A percentile compares a stretch with the other conserved stretches of the same genome.
These are phyloP conservation scores for Echiichthys vipera DNA, from an alignment of 2,797 vertebrate species.

Conservation along the genomic window DNA sequence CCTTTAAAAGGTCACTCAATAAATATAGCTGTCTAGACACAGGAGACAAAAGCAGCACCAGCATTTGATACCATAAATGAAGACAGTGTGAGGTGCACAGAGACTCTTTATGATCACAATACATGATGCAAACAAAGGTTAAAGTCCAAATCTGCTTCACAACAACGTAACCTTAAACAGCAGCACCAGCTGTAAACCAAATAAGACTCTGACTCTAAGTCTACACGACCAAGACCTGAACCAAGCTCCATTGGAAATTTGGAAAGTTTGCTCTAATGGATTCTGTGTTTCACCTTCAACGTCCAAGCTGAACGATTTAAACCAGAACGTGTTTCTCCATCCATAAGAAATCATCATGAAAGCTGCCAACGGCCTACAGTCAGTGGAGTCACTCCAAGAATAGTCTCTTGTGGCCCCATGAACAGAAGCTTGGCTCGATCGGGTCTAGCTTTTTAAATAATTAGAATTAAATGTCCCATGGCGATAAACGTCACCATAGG, in stretches of 20 bases:
- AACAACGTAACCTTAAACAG: slow-evolving; percentile 22
- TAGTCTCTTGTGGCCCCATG: slow-evolving; percentile 8
- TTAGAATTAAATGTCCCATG: slow-evolving; percentile 20
- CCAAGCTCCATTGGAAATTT: background rate
- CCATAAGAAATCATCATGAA: slow-evolving; percentile 5
- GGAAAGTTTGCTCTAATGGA: slow-evolving; percentile 7
- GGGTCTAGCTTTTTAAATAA: slow-evolving; percentile 24
- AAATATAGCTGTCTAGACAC: background rate
- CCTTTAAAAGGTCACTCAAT: background rate
- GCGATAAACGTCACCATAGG: slow-evolving; percentile 9
- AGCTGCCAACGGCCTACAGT: slow-evolving; percentile 24
- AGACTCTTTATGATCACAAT: background rate
- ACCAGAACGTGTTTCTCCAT: background rate
- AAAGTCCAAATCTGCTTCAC: slow-evolving; percentile 10
- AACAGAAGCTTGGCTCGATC: slow-evolving; percentile 30
- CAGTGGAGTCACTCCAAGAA: slow-evolving; percentile 28
- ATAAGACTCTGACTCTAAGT: no score
- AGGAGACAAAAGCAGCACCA: background rate
- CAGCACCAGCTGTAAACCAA: slow-evolving; percentile 3
- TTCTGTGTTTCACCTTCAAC: slow-evolving; percentile 21
- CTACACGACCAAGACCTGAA: slow-evolving; percentile 6
- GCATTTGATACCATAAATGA: background rate
- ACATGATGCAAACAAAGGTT: slow-evolving; percentile 14
- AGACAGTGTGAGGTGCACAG: slow-evolving; percentile 1
- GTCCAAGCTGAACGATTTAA: background rate